A percentile compares a stretch with the other conserved stretches of the same genome.
Conservation (phyloP, 2,888 invertebrate genomes). For the Matsumyia berberina region DNA sequence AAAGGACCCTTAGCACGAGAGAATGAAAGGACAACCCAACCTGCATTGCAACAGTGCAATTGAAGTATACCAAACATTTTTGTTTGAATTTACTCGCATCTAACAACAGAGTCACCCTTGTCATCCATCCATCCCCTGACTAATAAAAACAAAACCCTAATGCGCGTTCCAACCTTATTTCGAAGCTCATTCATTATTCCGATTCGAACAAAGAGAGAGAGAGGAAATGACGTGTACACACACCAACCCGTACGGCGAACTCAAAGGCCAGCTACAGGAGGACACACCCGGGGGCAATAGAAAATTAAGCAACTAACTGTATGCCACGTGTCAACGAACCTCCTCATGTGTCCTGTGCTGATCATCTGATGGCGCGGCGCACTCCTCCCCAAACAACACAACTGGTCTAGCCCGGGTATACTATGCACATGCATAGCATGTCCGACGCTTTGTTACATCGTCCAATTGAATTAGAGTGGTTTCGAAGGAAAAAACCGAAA, state of each 20-base stretch:
- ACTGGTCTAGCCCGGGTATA: constrained; percentile 45
- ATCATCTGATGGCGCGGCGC: constrained; percentile 31
- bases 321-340: constrained; percentile 74
- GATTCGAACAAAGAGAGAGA: constrained; percentile 16
- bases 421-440: constrained; percentile 54
- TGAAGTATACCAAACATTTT: constrained; percentile 9
- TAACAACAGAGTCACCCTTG: constrained; percentile 57
- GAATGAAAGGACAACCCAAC: neutral
- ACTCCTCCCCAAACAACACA: constrained; percentile 21
- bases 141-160: constrained; percentile 60
- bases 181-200: constrained; percentile 50
- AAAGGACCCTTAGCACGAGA: no score
- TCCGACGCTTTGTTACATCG: constrained; percentile 68
- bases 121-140: constrained; percentile 45
- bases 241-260: constrained; percentile 23
- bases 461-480: constrained; percentile 76
- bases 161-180: constrained; percentile 57
- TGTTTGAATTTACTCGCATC: neutral
- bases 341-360: constrained; percentile 28
- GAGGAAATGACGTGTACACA: constrained; percentile 13
- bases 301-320: constrained; percentile 72
- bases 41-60: neutral
- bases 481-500: constrained; percentile 28
- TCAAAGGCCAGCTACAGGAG: constrained; percentile 30
- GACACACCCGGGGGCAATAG: constrained; percentile 48